A percentile compares a stretch with the other conserved stretches of the same genome.
Evolutionary conservation across 2,797 vertebrate species (phyloP).

Genomic region (Bovichtus diacanthus): DNA sequence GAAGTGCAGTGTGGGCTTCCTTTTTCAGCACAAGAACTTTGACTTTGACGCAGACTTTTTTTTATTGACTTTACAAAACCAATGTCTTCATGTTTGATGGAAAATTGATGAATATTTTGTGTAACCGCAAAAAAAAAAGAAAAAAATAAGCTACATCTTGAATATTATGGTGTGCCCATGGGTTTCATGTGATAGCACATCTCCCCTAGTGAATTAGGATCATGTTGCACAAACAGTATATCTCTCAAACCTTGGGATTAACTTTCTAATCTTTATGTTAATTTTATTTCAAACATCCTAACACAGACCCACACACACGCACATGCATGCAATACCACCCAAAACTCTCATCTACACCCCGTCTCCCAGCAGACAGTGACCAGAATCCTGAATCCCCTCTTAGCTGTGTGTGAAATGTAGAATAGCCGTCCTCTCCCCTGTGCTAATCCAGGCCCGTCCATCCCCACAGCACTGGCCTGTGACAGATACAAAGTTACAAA

Average conservation of each 20-base stretch:
- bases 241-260: conserved; percentile 50
- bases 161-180: not conserved
- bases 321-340: conserved; percentile 22
- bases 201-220: conserved; percentile 29
- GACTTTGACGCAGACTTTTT: not conserved
- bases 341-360: conserved; percentile 52
- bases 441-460: conserved; percentile 77
- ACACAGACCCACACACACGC: conserved; percentile 33
- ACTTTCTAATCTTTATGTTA: conserved; percentile 63
- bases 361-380: conserved; percentile 71
- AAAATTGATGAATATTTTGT: not conserved
- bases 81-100: not conserved
- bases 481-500: conserved; percentile 82
- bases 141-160: not conserved
- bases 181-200: conserved; percentile 11
- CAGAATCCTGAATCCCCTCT: conserved; percentile 74
- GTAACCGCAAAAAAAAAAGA: not conserved
- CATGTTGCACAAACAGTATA: conserved; percentile 21
- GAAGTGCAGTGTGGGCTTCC: no score
- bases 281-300: conserved; percentile 59
- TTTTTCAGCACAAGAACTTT: no score
- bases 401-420: conserved; percentile 77
- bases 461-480: conserved; percentile 73
- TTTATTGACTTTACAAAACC: not conserved
- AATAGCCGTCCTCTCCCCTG: conserved; percentile 76